phyloP scores from a whole-genome alignment of 2,888 invertebrate genomes.

The Hyposoter didymator region DNA sequence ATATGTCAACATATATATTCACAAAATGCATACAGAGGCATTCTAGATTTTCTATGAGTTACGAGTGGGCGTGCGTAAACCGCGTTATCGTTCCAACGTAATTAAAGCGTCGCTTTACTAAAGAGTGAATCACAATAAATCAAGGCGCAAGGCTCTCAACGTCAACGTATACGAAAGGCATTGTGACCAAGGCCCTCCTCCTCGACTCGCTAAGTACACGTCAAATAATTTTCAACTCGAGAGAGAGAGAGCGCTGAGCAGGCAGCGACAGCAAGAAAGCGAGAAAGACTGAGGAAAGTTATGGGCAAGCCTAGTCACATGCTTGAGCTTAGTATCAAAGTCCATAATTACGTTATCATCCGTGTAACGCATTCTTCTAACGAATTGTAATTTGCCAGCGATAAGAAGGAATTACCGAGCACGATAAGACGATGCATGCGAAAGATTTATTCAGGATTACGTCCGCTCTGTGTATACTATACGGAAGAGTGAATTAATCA shows the following conservation, averaged over 20 bases:
- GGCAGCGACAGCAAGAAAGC: not conserved
- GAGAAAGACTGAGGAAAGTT: slow-evolving; percentile 18
- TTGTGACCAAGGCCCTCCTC: not conserved
- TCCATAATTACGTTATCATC: slow-evolving; percentile 79
- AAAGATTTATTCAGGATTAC: slow-evolving; percentile 57
- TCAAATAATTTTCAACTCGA: slow-evolving; percentile 54
- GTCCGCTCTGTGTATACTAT: slow-evolving; percentile 27
- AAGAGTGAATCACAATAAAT: slow-evolving; percentile 78
- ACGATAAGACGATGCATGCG: slow-evolving; percentile 65
- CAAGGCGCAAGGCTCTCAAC: slow-evolving; percentile 65
- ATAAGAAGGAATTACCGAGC: slow-evolving; percentile 75
- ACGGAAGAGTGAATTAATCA: slow-evolving; percentile 52
- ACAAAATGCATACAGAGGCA: slow-evolving; percentile 8
- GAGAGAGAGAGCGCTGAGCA: slow-evolving; percentile 12
- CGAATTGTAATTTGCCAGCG: slow-evolving; percentile 78
- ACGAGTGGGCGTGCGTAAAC: slow-evolving; percentile 76
- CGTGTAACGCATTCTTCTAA: slow-evolving; percentile 77
- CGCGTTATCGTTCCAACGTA: slow-evolving; percentile 77
- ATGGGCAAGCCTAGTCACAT: slow-evolving; percentile 32
- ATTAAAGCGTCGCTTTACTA: slow-evolving; percentile 78
- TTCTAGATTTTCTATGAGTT: slow-evolving; percentile 77
- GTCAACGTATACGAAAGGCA: slow-evolving; percentile 40
- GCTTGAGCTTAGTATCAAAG: slow-evolving; percentile 62
- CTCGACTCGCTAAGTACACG: slow-evolving; percentile 14
- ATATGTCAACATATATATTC: not conserved